phyloP scores from a whole-genome alignment of 2,797 vertebrate genomes.

The Lepus townsendii region DNA sequence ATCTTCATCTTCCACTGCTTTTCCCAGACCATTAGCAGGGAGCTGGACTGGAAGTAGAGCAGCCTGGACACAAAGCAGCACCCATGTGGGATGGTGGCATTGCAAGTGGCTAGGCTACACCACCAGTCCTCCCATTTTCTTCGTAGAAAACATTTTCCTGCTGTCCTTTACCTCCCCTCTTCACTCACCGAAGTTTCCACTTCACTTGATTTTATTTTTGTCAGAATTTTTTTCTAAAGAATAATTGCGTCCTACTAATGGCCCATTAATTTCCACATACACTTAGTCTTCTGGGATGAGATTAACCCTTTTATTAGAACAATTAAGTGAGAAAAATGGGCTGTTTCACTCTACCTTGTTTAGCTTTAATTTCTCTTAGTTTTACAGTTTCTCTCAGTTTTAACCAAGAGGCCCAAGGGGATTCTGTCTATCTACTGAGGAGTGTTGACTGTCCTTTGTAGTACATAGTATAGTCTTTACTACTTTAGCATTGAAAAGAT shows the following conservation, averaged over 20 bases:
- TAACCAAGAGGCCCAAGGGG: background rate
- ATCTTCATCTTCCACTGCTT: too few relatives aligned
- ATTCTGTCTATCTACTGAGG: slow-evolving; percentile 48
- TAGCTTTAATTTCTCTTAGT: slow-evolving; percentile 55
- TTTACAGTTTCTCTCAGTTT: slow-evolving; percentile 60
- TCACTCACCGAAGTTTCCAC: slow-evolving; percentile 50
- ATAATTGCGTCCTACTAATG: slow-evolving; percentile 71
- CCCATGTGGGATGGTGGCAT: too few relatives aligned
- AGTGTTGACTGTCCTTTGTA: slow-evolving; percentile 16
- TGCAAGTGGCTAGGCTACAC: too few relatives aligned
- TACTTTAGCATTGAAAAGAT: slow-evolving; percentile 62
- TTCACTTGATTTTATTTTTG: slow-evolving; percentile 73
- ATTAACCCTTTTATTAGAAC: slow-evolving; percentile 55
- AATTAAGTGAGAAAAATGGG: background rate
- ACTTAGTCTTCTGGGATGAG: slow-evolving; percentile 48
- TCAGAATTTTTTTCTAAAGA: slow-evolving; percentile 65
- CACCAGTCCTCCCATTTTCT: background rate
- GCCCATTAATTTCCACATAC: slow-evolving; percentile 61
- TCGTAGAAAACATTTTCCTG: background rate
- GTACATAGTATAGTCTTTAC: slow-evolving; percentile 44
- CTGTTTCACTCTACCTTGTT: background rate
- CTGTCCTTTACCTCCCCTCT: background rate
- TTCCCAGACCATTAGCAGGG: too few relatives aligned
- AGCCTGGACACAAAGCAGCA: too few relatives aligned
- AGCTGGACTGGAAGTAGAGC: too few relatives aligned